Conservation (phyloP, 2,888 invertebrate species). For the Trissoscelio sp. region DNA sequence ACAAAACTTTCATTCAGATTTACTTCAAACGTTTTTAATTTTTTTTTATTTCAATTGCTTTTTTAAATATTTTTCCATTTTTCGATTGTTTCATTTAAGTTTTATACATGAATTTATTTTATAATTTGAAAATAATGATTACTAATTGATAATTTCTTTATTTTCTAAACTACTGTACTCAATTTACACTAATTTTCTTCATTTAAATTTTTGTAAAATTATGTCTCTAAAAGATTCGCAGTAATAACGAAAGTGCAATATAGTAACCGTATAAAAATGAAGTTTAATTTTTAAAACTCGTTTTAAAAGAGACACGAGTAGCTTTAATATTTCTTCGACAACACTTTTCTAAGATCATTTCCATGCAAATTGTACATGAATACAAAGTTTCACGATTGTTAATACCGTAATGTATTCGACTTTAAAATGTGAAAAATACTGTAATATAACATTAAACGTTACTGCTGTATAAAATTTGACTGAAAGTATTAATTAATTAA, state of each 20-base stretch:
- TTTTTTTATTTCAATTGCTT: too few relatives aligned
- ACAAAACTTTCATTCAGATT: too few relatives aligned
- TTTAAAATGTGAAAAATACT: not conserved
- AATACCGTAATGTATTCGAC: slow-evolving; percentile 22
- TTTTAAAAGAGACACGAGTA: slow-evolving; percentile 36
- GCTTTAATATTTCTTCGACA: slow-evolving; percentile 44
- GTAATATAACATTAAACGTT: not conserved
- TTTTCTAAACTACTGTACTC: too few relatives aligned
- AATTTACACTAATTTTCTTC: too few relatives aligned
- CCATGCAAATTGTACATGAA: slow-evolving; percentile 49
- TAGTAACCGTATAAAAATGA: slow-evolving; percentile 21
- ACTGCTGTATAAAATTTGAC: not conserved
- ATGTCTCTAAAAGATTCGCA: slow-evolving; percentile 1
- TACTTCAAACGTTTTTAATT: too few relatives aligned
- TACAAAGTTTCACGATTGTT: slow-evolving; percentile 30
- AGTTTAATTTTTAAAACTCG: slow-evolving; percentile 57
- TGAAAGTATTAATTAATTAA: too few relatives aligned
- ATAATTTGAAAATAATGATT: too few relatives aligned
- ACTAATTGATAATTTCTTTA: too few relatives aligned
- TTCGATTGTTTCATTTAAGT: too few relatives aligned
- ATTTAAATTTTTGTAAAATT: too few relatives aligned
- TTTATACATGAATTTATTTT: too few relatives aligned
- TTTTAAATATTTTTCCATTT: too few relatives aligned
- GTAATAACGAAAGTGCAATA: slow-evolving; percentile 20
- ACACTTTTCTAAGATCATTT: slow-evolving; percentile 53